Percentiles rank a stretch among this genome's conserved stretches.
These are phyloP conservation scores for Hyposoter dolosus DNA, from an alignment of 2,888 invertebrate species.

Conservation along the genomic window DNA sequence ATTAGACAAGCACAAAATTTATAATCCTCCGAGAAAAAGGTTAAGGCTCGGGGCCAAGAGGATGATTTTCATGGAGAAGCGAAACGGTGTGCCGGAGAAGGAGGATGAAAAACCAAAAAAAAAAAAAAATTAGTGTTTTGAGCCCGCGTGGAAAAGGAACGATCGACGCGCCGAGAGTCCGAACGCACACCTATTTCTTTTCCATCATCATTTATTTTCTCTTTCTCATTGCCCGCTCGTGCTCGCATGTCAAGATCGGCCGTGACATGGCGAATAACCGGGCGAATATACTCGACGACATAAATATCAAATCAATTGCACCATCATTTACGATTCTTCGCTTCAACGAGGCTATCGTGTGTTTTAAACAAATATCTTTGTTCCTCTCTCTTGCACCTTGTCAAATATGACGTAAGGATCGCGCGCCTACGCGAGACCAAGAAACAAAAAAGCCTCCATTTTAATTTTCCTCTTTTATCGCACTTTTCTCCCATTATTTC, in stretches of 20 bases:
- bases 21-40: background rate
- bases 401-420: constrained; percentile 70
- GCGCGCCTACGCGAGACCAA: constrained; percentile 36
- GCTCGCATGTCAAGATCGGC: background rate
- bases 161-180: constrained; percentile 32
- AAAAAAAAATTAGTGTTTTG: background rate
- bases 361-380: background rate
- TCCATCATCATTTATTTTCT: background rate
- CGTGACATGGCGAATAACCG: constrained; percentile 63
- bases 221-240: background rate
- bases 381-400: constrained; percentile 46
- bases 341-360: background rate
- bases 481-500: background rate
- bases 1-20: background rate
- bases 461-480: background rate
- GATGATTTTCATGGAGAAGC: background rate
- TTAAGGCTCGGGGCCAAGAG: background rate
- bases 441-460: constrained; percentile 28
- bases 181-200: constrained; percentile 5
- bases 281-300: constrained; percentile 22
- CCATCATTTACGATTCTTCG: background rate
- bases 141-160: constrained; percentile 50
- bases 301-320: constrained; percentile 23
- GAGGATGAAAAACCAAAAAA: background rate
- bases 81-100: background rate